These are phyloP conservation scores for Sinopyrophorus schimmeli DNA, from an alignment of 2,888 invertebrate species.

Conservation along the genomic window DNA sequence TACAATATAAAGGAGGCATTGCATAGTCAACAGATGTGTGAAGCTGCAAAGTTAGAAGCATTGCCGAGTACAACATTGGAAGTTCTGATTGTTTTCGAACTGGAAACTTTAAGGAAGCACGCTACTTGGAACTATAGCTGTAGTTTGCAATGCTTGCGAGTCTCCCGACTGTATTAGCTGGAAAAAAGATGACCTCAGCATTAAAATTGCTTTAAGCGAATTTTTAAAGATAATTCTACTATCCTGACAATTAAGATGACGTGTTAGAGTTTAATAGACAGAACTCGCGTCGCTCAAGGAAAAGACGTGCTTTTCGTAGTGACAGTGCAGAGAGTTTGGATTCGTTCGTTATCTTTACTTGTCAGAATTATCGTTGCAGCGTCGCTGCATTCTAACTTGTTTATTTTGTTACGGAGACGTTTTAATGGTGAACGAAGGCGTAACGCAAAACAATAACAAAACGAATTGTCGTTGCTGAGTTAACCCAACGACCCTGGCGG, in stretches of 20 bases:
- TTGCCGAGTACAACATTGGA: conserved; percentile 13
- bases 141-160: conserved; percentile 14
- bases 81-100: conserved; percentile 11
- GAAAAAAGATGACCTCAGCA: conserved; percentile 24
- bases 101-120: conserved; percentile 18
- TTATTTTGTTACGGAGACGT: conserved; percentile 29
- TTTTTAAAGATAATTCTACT: conserved; percentile 32
- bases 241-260: conserved; percentile 34
- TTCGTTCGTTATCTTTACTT: conserved; percentile 31
- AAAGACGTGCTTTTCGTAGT: conserved; percentile 26
- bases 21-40: conserved; percentile 43
- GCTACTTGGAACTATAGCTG: conserved; percentile 11
- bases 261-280: conserved; percentile 21
- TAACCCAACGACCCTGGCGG: conserved; percentile 48
- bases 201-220: conserved; percentile 23
- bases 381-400: conserved; percentile 28
- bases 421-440: conserved; percentile 26
- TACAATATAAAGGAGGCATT: conserved; percentile 36
- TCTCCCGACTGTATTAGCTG: conserved; percentile 8
- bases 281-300: conserved; percentile 22
- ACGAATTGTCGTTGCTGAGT: conserved; percentile 44
- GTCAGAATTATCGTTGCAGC: conserved; percentile 28
- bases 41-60: conserved; percentile 37
- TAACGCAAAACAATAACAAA: conserved; percentile 46
- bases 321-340: conserved; percentile 22